Conservation (phyloP, 2,888 invertebrate species). For the Dermolepida albohirtum region DNA sequence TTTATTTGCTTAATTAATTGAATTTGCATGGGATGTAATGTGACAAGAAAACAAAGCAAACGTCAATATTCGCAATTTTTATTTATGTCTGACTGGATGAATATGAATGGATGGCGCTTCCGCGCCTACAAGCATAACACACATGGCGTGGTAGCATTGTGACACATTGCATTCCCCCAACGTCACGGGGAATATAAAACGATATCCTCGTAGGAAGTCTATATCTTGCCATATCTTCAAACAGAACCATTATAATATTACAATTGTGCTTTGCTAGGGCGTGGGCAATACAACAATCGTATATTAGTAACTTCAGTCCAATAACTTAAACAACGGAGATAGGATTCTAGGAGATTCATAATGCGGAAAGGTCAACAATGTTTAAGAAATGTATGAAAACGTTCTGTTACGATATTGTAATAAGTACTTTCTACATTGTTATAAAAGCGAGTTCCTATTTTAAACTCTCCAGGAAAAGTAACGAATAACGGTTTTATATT, state of each 20-base stretch:
- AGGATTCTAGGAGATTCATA: neutral
- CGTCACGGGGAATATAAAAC: constrained; percentile 7
- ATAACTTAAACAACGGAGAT: neutral
- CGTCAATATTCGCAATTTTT: constrained; percentile 5
- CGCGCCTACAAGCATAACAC: constrained; percentile 8
- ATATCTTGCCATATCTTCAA: constrained; percentile 23
- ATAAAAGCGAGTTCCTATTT: too few species aligned
- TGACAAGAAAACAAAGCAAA: neutral
- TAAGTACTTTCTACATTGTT: too few species aligned
- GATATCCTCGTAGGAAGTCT: constrained; percentile 21
- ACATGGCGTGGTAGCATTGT: constrained; percentile 29
- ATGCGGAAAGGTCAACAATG: constrained; percentile 12
- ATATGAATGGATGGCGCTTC: constrained; percentile 26
- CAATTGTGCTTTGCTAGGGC: constrained; percentile 25
- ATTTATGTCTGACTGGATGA: constrained; percentile 1
- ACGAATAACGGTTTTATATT: too few species aligned
- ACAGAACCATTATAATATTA: constrained; percentile 26
- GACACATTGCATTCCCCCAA: constrained; percentile 14
- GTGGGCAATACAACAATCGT: constrained; percentile 19
- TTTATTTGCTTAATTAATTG: too few species aligned
- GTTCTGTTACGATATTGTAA: too few species aligned
- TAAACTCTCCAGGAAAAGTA: too few species aligned
- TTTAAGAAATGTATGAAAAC: neutral
- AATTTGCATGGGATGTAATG: too few species aligned
- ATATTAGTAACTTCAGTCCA: constrained; percentile 19